Conservation (phyloP, 2,113 vertebrate genomes). For the Verasper variegatus region DNA sequence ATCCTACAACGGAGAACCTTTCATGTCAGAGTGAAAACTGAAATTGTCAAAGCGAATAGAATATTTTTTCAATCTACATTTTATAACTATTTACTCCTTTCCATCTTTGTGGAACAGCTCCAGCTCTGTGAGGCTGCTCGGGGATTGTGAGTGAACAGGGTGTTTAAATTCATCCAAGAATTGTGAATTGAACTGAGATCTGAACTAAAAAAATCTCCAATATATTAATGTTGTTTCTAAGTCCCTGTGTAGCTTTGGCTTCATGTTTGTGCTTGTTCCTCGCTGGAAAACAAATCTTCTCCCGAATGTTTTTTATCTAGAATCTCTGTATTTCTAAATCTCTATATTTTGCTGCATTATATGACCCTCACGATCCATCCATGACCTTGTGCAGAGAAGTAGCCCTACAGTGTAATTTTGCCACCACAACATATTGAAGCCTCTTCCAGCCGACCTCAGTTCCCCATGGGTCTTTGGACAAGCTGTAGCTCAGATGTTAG, state of each 20-base stretch:
- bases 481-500: not conserved
- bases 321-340: not conserved
- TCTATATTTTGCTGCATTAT: not conserved
- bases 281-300: not conserved
- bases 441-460: constrained; percentile 7
- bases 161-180: not conserved
- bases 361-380: not conserved
- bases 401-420: not conserved
- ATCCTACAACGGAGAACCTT: not conserved
- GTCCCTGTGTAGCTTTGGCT: constrained; percentile 3
- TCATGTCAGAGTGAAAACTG: not conserved
- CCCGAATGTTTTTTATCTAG: not conserved
- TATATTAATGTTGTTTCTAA: not conserved
- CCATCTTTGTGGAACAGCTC: not conserved
- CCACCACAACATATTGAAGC: not conserved
- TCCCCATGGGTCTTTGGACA: not conserved
- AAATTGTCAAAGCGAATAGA: not conserved
- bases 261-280: not conserved
- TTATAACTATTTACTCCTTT: not conserved
- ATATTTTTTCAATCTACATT: not conserved
- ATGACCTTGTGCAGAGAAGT: not conserved
- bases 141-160: not conserved
- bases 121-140: not conserved
- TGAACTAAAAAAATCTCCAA: not conserved
- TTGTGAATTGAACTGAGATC: not conserved